Percentiles rank a stretch among this genome's conserved stretches.
These are phyloP conservation scores for Atlantisia rogersi DNA, from an alignment of 2,113 vertebrate species.

Conservation along the genomic window DNA sequence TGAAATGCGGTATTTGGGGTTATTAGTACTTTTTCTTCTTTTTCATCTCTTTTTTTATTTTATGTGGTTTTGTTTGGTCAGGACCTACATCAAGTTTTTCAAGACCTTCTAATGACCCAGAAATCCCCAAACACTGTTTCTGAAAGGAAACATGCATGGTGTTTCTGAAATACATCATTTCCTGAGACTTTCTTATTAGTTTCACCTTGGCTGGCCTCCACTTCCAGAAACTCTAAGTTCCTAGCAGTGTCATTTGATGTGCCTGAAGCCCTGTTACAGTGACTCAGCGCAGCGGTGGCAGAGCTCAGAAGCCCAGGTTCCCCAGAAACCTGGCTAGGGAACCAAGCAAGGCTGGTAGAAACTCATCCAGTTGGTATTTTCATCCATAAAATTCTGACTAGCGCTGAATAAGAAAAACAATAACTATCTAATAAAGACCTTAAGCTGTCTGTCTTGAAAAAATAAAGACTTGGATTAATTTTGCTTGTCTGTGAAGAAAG, in stretches of 20 bases:
- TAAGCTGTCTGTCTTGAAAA: not conserved
- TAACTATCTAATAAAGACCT: conserved; percentile 15
- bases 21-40: not conserved
- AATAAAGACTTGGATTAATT: not conserved
- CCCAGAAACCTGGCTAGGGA: not conserved
- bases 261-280: not conserved
- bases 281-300: not conserved
- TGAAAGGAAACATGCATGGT: conserved; percentile 43
- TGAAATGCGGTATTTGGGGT: not conserved
- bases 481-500: not conserved
- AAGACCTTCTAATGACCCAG: conserved; percentile 57
- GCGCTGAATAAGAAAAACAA: not conserved
- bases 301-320: not conserved
- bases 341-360: not conserved
- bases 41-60: not conserved
- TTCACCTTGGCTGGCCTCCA: conserved; percentile 55
- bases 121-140: conserved; percentile 5
- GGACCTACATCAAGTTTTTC: conserved; percentile 43
- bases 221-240: conserved; percentile 1
- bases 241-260: not conserved
- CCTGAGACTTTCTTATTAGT: conserved; percentile 56
- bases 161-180: conserved; percentile 53
- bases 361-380: not conserved
- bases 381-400: not conserved
- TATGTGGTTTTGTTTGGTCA: conserved; percentile 53